Conservation (phyloP, 2,113 vertebrate genomes). For the Cinclus cinclus region DNA sequence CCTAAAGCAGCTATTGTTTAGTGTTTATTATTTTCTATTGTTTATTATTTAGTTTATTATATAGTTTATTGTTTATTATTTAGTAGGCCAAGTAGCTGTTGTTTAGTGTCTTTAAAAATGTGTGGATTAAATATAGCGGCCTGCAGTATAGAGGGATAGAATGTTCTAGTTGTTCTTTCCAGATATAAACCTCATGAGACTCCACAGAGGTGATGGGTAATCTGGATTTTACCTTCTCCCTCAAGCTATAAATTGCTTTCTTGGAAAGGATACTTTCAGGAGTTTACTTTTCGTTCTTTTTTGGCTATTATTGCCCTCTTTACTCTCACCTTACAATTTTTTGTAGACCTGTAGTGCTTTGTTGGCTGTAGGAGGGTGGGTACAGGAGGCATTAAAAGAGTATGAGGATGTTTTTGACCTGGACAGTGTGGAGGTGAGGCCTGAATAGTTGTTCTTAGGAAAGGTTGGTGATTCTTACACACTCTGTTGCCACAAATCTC, state of each 20-base stretch:
- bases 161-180: neutral
- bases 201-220: neutral
- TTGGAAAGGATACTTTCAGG: neutral
- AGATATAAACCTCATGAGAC: neutral
- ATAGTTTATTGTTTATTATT: no score
- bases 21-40: neutral
- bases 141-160: neutral
- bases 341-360: neutral
- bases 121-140: neutral
- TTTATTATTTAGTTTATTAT: no score
- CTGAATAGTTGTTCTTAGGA: neutral
- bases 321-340: neutral
- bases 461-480: neutral
- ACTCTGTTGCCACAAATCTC: neutral
- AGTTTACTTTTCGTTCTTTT: neutral
- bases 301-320: neutral
- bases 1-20: neutral
- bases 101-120: neutral
- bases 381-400: neutral
- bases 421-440: neutral
- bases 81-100: neutral
- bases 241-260: neutral
- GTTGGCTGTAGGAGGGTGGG: neutral
- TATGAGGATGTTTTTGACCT: neutral
- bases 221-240: neutral